Conservation (phyloP, 92 coral and sea anemone genomes). For the Parazoanthus atlanticus region DNA sequence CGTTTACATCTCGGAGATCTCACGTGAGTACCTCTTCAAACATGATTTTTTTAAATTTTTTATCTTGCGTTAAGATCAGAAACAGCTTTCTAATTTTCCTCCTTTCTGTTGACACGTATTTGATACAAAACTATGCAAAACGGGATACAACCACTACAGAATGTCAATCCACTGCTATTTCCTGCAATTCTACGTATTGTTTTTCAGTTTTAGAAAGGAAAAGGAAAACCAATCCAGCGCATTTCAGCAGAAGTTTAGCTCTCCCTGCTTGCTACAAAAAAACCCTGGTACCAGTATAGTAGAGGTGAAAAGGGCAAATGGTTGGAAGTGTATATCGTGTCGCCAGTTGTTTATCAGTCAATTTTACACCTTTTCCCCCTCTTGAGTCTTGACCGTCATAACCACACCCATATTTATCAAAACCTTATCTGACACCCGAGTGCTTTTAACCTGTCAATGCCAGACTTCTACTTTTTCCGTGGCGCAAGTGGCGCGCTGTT, state of each 20-base stretch:
- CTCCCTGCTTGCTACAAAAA: not conserved
- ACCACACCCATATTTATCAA: constrained; percentile 17
- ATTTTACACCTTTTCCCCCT: constrained; percentile 22
- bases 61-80: not conserved
- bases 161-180: constrained; percentile 1
- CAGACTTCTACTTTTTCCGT: not conserved
- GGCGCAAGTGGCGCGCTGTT: not conserved
- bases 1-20: not conserved
- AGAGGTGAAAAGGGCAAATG: not conserved
- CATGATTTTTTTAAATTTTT: not conserved
- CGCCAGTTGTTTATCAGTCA: constrained; percentile 5
- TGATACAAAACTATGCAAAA: constrained; percentile 18
- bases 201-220: not conserved
- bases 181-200: not conserved
- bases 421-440: not conserved
- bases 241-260: not conserved
- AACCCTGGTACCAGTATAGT: not conserved
- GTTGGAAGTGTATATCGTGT: not conserved
- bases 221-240: not conserved
- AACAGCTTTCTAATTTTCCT: not conserved
- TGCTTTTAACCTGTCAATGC: constrained; percentile 30
- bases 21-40: not conserved
- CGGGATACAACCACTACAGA: constrained; percentile 10
- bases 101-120: constrained; percentile 30
- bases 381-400: constrained; percentile 1